A percentile compares a stretch with the other conserved stretches of the same genome.
These are phyloP conservation scores for Lathamus discolor DNA, from an alignment of 2,113 vertebrate species.

Conservation along the genomic window DNA sequence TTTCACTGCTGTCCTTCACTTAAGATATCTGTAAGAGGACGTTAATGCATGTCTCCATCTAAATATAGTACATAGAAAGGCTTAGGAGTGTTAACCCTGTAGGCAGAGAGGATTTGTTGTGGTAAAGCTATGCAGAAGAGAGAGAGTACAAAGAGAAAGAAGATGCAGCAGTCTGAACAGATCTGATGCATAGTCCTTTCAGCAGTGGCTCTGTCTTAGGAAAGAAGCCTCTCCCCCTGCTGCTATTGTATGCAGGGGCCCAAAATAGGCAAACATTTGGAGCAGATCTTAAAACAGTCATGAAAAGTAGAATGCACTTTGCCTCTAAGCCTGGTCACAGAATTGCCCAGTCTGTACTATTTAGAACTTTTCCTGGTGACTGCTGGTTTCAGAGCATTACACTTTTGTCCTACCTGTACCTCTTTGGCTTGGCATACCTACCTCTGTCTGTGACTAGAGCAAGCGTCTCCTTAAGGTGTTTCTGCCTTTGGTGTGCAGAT, in stretches of 20 bases:
- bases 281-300: neutral
- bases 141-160: neutral
- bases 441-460: neutral
- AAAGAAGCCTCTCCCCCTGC: neutral
- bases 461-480: neutral
- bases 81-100: neutral
- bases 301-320: neutral
- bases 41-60: neutral
- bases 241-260: accelerated
- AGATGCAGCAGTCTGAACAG: neutral
- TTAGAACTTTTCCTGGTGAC: neutral
- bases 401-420: neutral
- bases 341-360: neutral
- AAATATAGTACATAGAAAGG: neutral
- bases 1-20: neutral
- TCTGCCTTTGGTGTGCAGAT: neutral
- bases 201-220: neutral
- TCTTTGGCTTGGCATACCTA: neutral
- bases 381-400: neutral
- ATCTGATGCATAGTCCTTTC: neutral
- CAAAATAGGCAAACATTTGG: neutral
- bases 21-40: neutral
- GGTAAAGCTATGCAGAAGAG: neutral
- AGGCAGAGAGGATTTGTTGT: neutral
- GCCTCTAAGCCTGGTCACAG: neutral